A percentile compares a stretch with the other conserved stretches of the same genome.
phyloP scores from a whole-genome alignment of 2,113 vertebrate genomes.

The Epinephelus fuscoguttatus region DNA sequence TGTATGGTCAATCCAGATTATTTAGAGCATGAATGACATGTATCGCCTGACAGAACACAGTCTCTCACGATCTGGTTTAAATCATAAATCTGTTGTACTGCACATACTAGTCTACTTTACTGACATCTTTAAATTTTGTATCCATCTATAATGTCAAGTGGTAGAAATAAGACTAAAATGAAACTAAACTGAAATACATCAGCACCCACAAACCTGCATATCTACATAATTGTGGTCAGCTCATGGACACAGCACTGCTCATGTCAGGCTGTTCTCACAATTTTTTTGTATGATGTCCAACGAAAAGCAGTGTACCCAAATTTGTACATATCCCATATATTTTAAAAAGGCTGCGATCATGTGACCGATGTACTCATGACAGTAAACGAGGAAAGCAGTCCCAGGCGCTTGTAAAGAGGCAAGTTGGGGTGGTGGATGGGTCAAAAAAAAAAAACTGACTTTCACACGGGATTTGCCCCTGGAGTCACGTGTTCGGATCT shows the following conservation, averaged over 20 bases:
- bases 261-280: neutral
- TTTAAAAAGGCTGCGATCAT: too few relatives aligned
- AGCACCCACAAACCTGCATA: too few relatives aligned
- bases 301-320: too few relatives aligned
- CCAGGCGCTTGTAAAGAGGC: too few relatives aligned
- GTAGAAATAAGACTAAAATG: neutral
- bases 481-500: too few relatives aligned
- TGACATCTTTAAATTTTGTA: neutral
- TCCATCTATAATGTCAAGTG: neutral
- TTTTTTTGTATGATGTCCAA: too few relatives aligned
- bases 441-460: too few relatives aligned
- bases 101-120: neutral
- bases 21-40: slow-evolving; percentile 15
- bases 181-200: neutral
- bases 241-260: neutral
- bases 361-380: too few relatives aligned
- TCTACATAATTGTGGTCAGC: neutral
- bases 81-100: neutral
- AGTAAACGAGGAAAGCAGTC: too few relatives aligned
- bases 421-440: too few relatives aligned
- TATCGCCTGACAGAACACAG: neutral
- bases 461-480: too few relatives aligned
- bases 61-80: neutral
- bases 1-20: slow-evolving; percentile 26
- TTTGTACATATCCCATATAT: too few relatives aligned